Base-by-base conservation (phyloP, 1,140 invertebrate genomes). In the Anoplophora glabripennis region DNA sequence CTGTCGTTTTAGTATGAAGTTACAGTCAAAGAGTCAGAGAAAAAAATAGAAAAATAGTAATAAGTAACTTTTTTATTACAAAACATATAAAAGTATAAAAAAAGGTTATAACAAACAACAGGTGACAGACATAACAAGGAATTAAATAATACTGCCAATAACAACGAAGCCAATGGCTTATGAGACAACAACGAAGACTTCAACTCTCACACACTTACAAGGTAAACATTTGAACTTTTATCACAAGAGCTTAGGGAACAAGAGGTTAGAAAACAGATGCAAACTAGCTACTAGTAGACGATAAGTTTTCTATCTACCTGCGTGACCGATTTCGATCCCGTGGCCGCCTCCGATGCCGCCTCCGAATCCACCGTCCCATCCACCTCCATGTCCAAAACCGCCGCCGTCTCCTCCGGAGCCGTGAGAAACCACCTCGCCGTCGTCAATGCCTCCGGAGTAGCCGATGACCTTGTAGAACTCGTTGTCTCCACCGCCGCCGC, bases 401-500 rank as follows among this genome's bases (percentile, higher is more conserved):
- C 64, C 59, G 21, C 61, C 64, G 40, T 60, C 61, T 35, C 65
- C 66, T 14, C 69, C 68, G 40, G 53, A 17, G 7, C 55, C 59
- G 35, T 63, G 58, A 14, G 56, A 45, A 15, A 68, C 58, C 2
- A 65, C 64, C 21, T 70, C 59, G 18, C 71, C 71, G 33, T 71
- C 57, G 48, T 73, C 72, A 37, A 73, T 72, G 12, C 66, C 73
- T 10, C 73, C 73, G 38, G 71, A 75, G 57, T 75, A 75, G 38
- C 74, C 76, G 46, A 77, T 73, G 11, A 76, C 72, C 59, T 76
- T 75, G 65, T 72, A 70, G 42, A 57, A 69, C 47, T 70, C 72
- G 3, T 63, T 59, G 18, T 54, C 70, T 49, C 77, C 79, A 52
- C 76, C 76, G 66, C 79, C 80, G 62, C 79, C 80, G 62, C 79